Percentiles rank a stretch among this genome's conserved stretches.
Conservation (phyloP, 2,113 vertebrate species). For the Protobothrops mucrosquamatus region DNA sequence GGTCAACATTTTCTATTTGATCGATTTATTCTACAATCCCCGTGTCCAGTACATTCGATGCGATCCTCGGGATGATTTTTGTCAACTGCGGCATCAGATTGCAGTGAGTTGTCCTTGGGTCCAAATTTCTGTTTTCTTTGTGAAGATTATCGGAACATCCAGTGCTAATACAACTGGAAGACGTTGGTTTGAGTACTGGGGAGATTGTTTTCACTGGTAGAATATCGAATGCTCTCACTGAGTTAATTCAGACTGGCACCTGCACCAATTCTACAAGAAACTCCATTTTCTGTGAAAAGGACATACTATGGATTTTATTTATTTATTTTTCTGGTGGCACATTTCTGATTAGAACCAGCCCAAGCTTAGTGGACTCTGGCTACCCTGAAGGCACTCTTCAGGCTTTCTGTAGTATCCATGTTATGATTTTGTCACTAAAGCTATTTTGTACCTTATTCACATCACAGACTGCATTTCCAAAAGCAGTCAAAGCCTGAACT, state of each 20-base stretch:
- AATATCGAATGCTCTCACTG: background rate
- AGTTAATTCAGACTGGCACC: background rate
- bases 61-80: background rate
- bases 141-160: background rate
- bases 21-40: background rate
- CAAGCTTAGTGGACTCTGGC: background rate
- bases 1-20: constrained; percentile 17
- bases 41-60: background rate
- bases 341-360: background rate
- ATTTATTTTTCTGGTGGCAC: background rate
- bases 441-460: background rate
- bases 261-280: background rate
- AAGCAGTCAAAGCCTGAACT: background rate
- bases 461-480: background rate
- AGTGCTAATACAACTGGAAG: background rate
- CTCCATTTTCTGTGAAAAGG: background rate
- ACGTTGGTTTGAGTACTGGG: background rate
- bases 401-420: background rate
- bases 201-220: background rate
- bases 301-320: background rate
- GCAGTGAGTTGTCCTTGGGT: background rate
- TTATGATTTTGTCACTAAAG: background rate
- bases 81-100: background rate
- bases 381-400: background rate
- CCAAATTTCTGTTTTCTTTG: background rate